A percentile compares a stretch with the other conserved stretches of the same genome.
These are phyloP conservation scores for Petrocephalus zakoni DNA, from an alignment of 2,113 vertebrate species.

Conservation along the genomic window DNA sequence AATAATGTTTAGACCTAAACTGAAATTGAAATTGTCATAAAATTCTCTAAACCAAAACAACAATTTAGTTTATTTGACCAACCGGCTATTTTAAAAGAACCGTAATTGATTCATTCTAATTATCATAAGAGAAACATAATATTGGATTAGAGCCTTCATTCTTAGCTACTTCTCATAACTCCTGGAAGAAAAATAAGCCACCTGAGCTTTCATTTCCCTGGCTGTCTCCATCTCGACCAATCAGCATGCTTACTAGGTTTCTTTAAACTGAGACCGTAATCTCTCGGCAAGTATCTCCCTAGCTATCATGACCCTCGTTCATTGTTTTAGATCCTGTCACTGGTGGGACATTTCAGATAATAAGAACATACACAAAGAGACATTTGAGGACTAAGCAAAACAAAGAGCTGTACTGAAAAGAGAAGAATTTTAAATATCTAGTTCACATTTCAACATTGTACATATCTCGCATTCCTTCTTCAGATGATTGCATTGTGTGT, in stretches of 20 bases:
- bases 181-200: slow-evolving; percentile 7
- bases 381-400: not conserved
- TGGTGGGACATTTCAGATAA: slow-evolving; percentile 5
- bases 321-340: slow-evolving; percentile 9
- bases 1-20: not conserved
- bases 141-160: slow-evolving; percentile 14
- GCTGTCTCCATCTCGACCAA: not conserved
- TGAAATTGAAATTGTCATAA: not conserved
- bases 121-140: slow-evolving; percentile 12
- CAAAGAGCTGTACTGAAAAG: not conserved
- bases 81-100: not conserved
- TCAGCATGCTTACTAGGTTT: slow-evolving; percentile 19
- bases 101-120: not conserved
- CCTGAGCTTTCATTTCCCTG: not conserved
- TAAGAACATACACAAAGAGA: slow-evolving; percentile 18
- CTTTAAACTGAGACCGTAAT: slow-evolving; percentile 4
- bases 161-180: slow-evolving; percentile 1
- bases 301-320: not conserved
- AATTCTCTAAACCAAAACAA: not conserved
- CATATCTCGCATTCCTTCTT: not conserved
- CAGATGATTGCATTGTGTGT: not conserved
- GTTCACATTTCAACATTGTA: not conserved
- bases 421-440: not conserved
- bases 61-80: not conserved
- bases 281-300: slow-evolving; percentile 10